These are phyloP conservation scores for Zaprionus tsacasi DNA, from an alignment of 1,140 invertebrate genomes.

Conservation along the genomic window DNA sequence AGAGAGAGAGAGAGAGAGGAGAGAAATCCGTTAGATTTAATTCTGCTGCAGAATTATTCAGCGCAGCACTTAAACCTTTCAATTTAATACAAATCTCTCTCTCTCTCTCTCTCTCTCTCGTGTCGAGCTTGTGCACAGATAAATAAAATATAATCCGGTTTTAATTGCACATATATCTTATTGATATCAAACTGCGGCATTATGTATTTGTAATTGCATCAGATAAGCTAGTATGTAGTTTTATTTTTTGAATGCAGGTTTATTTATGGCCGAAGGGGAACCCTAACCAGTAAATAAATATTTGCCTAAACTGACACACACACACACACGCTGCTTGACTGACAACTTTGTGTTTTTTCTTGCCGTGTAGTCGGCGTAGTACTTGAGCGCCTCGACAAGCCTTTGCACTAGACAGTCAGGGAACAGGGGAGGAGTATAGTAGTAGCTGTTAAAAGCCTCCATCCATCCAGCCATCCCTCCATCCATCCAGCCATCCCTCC, in stretches of 20 bases:
- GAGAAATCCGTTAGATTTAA: neutral
- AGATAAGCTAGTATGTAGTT: neutral
- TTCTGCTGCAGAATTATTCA: neutral
- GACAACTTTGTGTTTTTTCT: conserved; percentile 16
- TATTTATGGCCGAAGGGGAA: neutral
- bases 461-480: conserved; percentile 1
- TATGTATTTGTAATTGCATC: conserved; percentile 1
- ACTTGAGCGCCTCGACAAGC: conserved; percentile 58
- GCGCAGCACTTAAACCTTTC: conserved; percentile 10
- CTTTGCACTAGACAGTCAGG: conserved; percentile 44
- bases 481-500: no score
- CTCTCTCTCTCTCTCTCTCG: neutral
- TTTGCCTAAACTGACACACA: conserved; percentile 1
- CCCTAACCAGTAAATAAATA: neutral
- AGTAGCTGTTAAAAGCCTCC: conserved; percentile 9
- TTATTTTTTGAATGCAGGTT: neutral
- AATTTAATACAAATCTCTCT: conserved; percentile 5
- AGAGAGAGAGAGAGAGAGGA: no score
- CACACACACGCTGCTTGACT: conserved; percentile 18
- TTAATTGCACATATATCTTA: conserved; percentile 32
- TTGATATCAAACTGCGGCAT: conserved; percentile 16
- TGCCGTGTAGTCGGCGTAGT: conserved; percentile 45
- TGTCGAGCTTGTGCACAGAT: neutral
- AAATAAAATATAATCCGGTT: neutral
- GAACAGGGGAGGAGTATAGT: neutral